Evolutionary conservation across 2,888 invertebrate species (phyloP).

Genomic region (Tetranychus truncatus): DNA sequence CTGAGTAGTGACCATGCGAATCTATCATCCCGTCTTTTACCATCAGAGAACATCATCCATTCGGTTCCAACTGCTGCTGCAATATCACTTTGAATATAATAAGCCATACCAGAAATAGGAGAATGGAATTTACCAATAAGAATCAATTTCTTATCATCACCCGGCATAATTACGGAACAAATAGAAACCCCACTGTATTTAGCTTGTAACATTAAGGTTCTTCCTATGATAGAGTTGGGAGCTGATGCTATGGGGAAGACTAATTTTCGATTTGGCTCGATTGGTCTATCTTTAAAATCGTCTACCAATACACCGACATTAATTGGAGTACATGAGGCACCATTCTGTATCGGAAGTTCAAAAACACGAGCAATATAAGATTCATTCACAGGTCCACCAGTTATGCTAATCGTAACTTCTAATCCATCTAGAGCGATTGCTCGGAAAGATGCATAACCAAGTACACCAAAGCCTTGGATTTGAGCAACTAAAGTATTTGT

Average conservation of each 20-base stretch:
- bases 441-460: slow-evolving; percentile 20
- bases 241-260: too few relatives aligned
- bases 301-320: background rate
- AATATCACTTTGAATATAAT: slow-evolving; percentile 24
- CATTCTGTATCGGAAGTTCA: background rate
- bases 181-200: slow-evolving; percentile 23
- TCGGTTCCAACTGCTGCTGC: slow-evolving; percentile 23
- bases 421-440: background rate
- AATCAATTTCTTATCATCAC: slow-evolving; percentile 12
- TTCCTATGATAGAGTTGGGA: slow-evolving; percentile 23
- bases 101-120: slow-evolving; percentile 26
- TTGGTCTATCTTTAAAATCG: background rate
- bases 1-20: slow-evolving; percentile 25
- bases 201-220: slow-evolving; percentile 25
- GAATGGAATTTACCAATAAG: slow-evolving; percentile 23
- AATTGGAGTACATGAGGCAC: background rate
- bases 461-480: slow-evolving; percentile 19
- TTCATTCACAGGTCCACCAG: background rate
- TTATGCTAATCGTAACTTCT: background rate
- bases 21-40: slow-evolving; percentile 24
- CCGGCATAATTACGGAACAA: slow-evolving; percentile 26
- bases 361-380: background rate
- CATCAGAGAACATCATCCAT: slow-evolving; percentile 24
- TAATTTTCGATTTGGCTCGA: background rate
- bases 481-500: slow-evolving; percentile 18